Percentiles rank a stretch among this genome's conserved stretches.
Conservation (phyloP, 2,888 invertebrate species). For the Clitarchus hookeri region DNA sequence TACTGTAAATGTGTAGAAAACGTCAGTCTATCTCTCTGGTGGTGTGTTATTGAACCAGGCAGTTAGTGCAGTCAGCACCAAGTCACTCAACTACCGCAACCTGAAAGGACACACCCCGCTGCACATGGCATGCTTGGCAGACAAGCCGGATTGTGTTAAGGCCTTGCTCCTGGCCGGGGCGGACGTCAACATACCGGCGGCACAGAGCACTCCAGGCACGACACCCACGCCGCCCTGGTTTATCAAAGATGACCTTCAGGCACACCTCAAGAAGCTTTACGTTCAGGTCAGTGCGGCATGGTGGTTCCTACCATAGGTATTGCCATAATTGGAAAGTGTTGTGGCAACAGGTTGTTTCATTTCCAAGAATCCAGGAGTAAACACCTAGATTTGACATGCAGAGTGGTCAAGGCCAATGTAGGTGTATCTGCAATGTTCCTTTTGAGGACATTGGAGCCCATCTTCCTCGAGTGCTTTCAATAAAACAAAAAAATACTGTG, state of each 20-base stretch:
- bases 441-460: no score
- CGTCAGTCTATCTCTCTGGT: no score
- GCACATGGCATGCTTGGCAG: constrained; percentile 55
- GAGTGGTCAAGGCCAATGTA: no score
- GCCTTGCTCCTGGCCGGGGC: constrained; percentile 83
- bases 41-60: constrained; percentile 49
- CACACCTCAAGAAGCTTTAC: constrained; percentile 65
- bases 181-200: constrained; percentile 78
- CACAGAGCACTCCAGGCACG: constrained; percentile 46
- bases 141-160: constrained; percentile 79
- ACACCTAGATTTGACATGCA: no score
- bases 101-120: constrained; percentile 57
- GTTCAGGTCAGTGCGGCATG: constrained; percentile 47
- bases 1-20: no score
- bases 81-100: constrained; percentile 74
- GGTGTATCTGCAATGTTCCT: no score
- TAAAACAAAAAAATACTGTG: no score
- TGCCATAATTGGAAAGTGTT: no score
- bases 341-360: no score
- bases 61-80: constrained; percentile 55
- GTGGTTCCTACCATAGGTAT: no score
- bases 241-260: constrained; percentile 74
- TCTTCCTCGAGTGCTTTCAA: no score
- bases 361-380: no score
- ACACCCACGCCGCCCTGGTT: constrained; percentile 59